A percentile compares a stretch with the other conserved stretches of the same genome.
Conservation (phyloP, 2,113 vertebrate species). For the Lepus americanus region DNA sequence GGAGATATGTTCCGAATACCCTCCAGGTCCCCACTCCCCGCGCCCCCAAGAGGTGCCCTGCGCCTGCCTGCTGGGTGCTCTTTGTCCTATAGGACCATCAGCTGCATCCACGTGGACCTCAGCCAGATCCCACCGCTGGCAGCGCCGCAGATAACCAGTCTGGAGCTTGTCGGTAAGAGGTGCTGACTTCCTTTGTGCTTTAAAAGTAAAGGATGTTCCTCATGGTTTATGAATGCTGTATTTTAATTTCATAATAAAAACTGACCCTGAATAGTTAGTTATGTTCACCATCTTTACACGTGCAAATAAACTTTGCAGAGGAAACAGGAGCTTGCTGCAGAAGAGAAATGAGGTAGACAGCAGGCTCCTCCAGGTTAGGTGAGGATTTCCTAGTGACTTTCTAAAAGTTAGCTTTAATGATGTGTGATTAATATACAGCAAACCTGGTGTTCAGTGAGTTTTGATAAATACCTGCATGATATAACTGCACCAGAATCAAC, state of each 20-base stretch:
- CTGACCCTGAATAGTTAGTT: neutral
- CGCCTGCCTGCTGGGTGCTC: conserved; percentile 91
- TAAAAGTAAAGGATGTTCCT: neutral
- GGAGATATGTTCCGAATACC: conserved; percentile 90
- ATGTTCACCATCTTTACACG: conserved; percentile 27
- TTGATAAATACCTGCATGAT: neutral
- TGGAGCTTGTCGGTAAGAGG: conserved; percentile 94
- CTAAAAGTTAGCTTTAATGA: neutral
- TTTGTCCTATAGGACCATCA: conserved; percentile 91
- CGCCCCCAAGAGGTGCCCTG: conserved; percentile 79
- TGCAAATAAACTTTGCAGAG: neutral
- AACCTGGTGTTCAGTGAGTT: conserved; percentile 22
- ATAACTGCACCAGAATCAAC: neutral
- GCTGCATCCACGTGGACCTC: conserved; percentile 91
- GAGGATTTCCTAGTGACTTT: neutral
- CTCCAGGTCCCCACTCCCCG: conserved; percentile 73
- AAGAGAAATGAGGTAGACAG: neutral
- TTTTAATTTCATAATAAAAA: conserved; percentile 51
- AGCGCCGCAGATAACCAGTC: conserved; percentile 91
- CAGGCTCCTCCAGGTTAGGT: conserved; percentile 14
- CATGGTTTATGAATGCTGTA: neutral
- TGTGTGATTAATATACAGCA: neutral
- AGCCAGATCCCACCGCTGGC: conserved; percentile 92
- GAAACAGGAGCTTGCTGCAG: neutral
- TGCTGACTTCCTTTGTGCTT: neutral